A percentile compares a stretch with the other conserved stretches of the same genome.
Conservation (phyloP, 2,113 vertebrate genomes). For the Ranitomeya variabilis region DNA sequence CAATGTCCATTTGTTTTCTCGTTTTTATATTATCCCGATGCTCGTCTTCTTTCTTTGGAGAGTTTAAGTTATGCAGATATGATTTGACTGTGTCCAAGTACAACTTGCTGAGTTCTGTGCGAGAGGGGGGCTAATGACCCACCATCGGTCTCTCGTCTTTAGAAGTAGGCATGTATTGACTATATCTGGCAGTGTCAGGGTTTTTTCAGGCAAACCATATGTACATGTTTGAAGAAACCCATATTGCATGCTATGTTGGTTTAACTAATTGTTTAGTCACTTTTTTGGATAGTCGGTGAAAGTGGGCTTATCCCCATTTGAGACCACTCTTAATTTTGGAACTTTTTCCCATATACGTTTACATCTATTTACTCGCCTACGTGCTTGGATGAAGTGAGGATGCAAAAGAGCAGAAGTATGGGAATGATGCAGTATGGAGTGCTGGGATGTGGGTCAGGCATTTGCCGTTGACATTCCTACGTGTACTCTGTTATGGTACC, state of each 20-base stretch:
- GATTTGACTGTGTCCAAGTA: constrained; percentile 7
- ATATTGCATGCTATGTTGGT: constrained; percentile 14
- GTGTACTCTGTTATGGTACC: not conserved
- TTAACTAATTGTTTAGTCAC: constrained; percentile 20
- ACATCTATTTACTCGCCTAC: not conserved
- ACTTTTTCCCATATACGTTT: not conserved
- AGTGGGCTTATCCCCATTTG: not conserved
- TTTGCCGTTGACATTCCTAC: constrained; percentile 1
- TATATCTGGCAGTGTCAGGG: constrained; percentile 24
- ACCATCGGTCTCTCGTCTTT: constrained; percentile 14
- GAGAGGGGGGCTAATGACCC: constrained; percentile 23
- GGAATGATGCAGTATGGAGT: not conserved
- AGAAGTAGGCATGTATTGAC: constrained; percentile 13
- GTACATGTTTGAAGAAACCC: constrained; percentile 10
- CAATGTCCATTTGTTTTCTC: constrained; percentile 36
- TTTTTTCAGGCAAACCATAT: constrained; percentile 21
- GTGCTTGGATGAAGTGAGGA: not conserved
- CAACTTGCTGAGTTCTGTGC: constrained; percentile 13
- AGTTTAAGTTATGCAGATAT: constrained; percentile 15
- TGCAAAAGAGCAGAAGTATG: not conserved
- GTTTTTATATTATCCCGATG: constrained; percentile 31
- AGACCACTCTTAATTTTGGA: not conserved
- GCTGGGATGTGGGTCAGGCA: constrained; percentile 11
- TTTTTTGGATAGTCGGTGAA: not conserved
- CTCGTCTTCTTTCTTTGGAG: constrained; percentile 20